Percentiles rank a stretch among this genome's conserved stretches.
phyloP scores from a whole-genome alignment of 2,888 invertebrate genomes.

The Sepiola atlantica region DNA sequence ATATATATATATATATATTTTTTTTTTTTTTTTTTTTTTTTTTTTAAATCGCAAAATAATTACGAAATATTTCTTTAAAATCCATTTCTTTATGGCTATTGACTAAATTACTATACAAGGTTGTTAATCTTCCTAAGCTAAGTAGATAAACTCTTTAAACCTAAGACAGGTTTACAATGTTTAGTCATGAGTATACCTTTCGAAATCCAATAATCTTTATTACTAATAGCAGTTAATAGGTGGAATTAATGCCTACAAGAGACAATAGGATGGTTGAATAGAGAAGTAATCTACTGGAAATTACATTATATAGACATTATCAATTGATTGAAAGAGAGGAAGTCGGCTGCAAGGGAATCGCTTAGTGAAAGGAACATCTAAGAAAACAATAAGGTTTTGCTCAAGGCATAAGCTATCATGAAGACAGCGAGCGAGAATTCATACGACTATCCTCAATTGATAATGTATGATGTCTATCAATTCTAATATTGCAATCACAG shows the following conservation, averaged over 20 bases:
- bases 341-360: not conserved
- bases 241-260: not conserved
- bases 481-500: not conserved
- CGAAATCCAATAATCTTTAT: not conserved
- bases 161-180: not conserved
- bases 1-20: too few species aligned
- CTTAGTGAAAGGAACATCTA: not conserved
- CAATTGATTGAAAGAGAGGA: not conserved
- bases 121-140: too few species aligned
- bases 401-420: not conserved
- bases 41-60: too few species aligned
- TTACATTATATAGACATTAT: constrained; percentile 13
- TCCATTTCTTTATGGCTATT: too few species aligned
- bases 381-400: not conserved
- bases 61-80: too few species aligned
- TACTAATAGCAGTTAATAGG: not conserved
- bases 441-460: not conserved
- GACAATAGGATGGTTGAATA: not conserved
- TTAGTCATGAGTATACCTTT: not conserved
- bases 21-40: too few species aligned
- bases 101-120: too few species aligned
- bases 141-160: not conserved
- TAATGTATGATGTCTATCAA: not conserved
- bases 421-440: not conserved
- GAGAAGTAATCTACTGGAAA: not conserved